phyloP scores from a whole-genome alignment of 2,113 vertebrate species.

The Menura novaehollandiae region DNA sequence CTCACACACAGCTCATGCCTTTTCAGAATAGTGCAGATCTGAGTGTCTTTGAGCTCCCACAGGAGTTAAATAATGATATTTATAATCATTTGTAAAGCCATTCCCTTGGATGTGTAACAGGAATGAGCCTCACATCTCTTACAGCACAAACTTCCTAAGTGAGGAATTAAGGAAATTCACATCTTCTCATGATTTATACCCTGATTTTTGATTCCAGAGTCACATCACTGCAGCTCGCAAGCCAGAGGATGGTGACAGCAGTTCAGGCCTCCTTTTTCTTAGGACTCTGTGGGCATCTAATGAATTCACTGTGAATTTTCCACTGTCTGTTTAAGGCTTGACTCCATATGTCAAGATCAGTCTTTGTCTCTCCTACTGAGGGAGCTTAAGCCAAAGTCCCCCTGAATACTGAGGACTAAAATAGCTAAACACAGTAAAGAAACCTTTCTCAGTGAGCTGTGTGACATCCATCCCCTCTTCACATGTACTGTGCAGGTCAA shows the following conservation, averaged over 20 bases:
- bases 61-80: slow-evolving; percentile 3
- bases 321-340: neutral
- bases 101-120: neutral
- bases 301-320: neutral
- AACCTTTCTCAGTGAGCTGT: neutral
- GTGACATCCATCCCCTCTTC: neutral
- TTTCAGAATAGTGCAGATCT: neutral
- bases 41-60: neutral
- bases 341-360: neutral
- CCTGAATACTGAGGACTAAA: neutral
- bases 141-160: neutral
- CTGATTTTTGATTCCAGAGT: neutral
- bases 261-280: neutral
- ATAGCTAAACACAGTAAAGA: neutral
- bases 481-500: neutral
- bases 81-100: neutral
- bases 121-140: neutral
- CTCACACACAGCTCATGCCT: neutral
- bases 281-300: neutral
- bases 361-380: neutral
- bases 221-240: neutral
- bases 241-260: neutral
- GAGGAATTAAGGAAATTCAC: neutral
- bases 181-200: neutral
- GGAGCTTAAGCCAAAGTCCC: neutral